phyloP scores from a whole-genome alignment of 1,140 invertebrate genomes.

The Mylabris phalerata region DNA sequence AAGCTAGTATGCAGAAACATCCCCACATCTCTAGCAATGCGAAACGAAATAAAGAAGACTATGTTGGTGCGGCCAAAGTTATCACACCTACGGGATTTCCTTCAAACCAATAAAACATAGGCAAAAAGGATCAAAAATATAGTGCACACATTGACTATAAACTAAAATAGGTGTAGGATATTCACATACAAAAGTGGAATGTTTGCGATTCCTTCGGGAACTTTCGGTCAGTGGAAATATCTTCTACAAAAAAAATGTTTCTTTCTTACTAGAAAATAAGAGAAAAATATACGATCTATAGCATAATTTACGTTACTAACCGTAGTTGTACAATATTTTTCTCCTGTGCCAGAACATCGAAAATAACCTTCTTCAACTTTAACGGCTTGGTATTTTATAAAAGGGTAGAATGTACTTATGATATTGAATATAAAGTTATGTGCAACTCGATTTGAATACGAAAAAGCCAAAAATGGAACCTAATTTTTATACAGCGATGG shows the following conservation, averaged over 20 bases:
- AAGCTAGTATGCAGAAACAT: too few relatives aligned
- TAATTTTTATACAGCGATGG: constrained; percentile 15
- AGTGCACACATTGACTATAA: constrained; percentile 23
- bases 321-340: background rate
- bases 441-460: constrained; percentile 26
- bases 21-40: background rate
- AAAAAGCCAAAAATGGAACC: constrained; percentile 21
- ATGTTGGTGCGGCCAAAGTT: constrained; percentile 4
- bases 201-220: constrained; percentile 20
- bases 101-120: constrained; percentile 24
- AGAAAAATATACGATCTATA: too few relatives aligned
- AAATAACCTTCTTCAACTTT: constrained; percentile 13
- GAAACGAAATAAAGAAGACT: constrained; percentile 7
- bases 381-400: constrained; percentile 13
- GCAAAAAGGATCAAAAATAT: constrained; percentile 22
- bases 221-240: constrained; percentile 9
- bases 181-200: constrained; percentile 18
- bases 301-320: constrained; percentile 3
- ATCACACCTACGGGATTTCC: constrained; percentile 24
- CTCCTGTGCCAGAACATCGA: background rate
- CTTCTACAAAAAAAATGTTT: constrained; percentile 9
- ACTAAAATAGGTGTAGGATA: constrained; percentile 24
- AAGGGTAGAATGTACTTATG: constrained; percentile 23
- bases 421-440: constrained; percentile 29
- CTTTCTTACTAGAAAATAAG: background rate